Percentiles rank a stretch among this genome's conserved stretches.
These are phyloP conservation scores for Rhinichthys osculus DNA, from an alignment of 2,797 vertebrate species.

Conservation along the genomic window DNA sequence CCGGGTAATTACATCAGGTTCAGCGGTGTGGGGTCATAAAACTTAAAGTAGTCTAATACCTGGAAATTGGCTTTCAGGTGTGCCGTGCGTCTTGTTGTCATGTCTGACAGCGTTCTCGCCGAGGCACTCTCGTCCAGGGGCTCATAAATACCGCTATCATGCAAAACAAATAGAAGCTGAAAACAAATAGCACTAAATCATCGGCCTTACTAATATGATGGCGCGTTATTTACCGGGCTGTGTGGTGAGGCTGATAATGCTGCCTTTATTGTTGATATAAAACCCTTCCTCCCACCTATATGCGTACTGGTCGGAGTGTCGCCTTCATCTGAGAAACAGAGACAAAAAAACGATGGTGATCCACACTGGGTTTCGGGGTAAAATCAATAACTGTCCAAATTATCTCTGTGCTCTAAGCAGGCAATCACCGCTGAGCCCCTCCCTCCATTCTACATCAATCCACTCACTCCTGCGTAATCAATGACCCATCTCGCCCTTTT, in stretches of 20 bases:
- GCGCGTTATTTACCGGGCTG: conserved; percentile 70
- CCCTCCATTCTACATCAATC: conserved; percentile 29
- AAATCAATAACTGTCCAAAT: conserved; percentile 73
- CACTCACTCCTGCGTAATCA: conserved; percentile 35
- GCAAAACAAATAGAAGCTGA: conserved; percentile 76
- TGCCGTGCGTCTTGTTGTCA: conserved; percentile 74
- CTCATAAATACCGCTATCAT: conserved; percentile 78
- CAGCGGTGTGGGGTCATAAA: conserved; percentile 81
- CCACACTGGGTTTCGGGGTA: conserved; percentile 36
- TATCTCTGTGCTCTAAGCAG: conserved; percentile 71
- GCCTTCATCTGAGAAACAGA: conserved; percentile 19
- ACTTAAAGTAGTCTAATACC: conserved; percentile 83
- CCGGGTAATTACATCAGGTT: conserved; percentile 84
- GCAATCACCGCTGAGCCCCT: conserved; percentile 53
- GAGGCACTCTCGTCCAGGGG: conserved; percentile 52
- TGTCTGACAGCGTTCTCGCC: conserved; percentile 70
- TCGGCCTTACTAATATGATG: conserved; percentile 66
- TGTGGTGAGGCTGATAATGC: conserved; percentile 75
- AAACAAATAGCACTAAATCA: conserved; percentile 83
- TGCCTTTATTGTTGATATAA: conserved; percentile 76
- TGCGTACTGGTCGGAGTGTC: not conserved
- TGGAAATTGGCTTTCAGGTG: conserved; percentile 80
- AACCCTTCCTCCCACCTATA: conserved; percentile 49
- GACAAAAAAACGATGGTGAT: conserved; percentile 30
- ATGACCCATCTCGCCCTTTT: conserved; percentile 45